A percentile compares a stretch with the other conserved stretches of the same genome.
These are phyloP conservation scores for Melipona bicolor DNA, from an alignment of 2,888 invertebrate genomes.

Conservation along the genomic window DNA sequence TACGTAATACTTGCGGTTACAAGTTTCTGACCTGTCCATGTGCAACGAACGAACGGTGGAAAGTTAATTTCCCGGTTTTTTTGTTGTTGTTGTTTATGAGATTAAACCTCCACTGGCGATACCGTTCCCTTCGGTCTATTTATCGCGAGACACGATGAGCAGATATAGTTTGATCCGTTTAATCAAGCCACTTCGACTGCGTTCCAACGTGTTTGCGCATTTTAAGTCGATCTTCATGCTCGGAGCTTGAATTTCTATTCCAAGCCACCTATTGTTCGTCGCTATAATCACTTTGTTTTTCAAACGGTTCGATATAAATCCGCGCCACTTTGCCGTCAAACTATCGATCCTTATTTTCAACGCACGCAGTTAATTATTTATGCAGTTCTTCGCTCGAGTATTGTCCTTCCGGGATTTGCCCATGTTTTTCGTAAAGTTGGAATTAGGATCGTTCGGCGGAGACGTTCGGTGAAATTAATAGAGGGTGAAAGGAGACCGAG, in stretches of 20 bases:
- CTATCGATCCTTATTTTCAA: neutral
- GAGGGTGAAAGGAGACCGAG: neutral
- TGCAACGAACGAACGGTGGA: too few relatives aligned
- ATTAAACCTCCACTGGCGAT: neutral
- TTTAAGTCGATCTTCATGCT: neutral
- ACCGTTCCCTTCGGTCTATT: neutral
- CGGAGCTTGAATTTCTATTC: neutral
- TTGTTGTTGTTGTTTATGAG: constrained; percentile 1
- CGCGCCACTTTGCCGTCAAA: neutral
- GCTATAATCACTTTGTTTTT: neutral
- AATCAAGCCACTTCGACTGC: constrained; percentile 39
- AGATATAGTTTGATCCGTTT: constrained; percentile 28
- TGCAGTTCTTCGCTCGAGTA: too few relatives aligned
- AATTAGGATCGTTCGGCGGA: neutral
- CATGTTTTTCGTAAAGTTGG: too few relatives aligned
- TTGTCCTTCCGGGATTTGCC: neutral
- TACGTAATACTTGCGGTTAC: too few relatives aligned
- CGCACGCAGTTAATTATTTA: too few relatives aligned
- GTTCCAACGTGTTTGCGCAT: constrained; percentile 1
- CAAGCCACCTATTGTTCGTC: neutral
- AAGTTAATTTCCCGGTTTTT: too few relatives aligned
- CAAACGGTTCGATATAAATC: neutral
- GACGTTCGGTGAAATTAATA: constrained; percentile 40
- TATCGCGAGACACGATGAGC: constrained; percentile 29
- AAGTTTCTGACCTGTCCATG: neutral